Evolutionary conservation across 2,888 invertebrate species (phyloP).

Genomic region (Cheilosia variabilis): DNA sequence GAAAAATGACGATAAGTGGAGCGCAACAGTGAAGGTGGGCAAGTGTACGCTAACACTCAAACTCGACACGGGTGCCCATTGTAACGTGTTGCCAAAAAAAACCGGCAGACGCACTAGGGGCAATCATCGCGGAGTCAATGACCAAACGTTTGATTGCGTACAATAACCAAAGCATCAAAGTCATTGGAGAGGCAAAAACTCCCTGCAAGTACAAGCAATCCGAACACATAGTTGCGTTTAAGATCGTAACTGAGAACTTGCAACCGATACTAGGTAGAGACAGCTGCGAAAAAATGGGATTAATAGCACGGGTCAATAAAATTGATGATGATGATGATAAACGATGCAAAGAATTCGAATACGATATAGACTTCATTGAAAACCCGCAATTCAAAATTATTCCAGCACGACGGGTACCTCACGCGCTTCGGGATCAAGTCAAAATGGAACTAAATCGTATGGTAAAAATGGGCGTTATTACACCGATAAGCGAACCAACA

Average conservation of each 20-base stretch:
- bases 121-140: slow-evolving; percentile 13
- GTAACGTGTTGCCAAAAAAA: slow-evolving; percentile 27
- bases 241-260: neutral
- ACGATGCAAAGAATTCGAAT: slow-evolving; percentile 47
- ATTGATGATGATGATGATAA: neutral
- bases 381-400: slow-evolving; percentile 52
- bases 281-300: slow-evolving; percentile 8
- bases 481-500: slow-evolving; percentile 58
- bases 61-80: slow-evolving; percentile 38
- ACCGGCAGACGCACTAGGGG: neutral
- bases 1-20: slow-evolving; percentile 3
- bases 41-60: slow-evolving; percentile 8
- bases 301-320: slow-evolving; percentile 9
- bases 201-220: neutral
- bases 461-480: slow-evolving; percentile 48
- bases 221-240: slow-evolving; percentile 8
- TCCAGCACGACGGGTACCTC: slow-evolving; percentile 50
- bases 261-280: slow-evolving; percentile 14
- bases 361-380: slow-evolving; percentile 51
- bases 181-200: slow-evolving; percentile 15
- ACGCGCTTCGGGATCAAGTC: slow-evolving; percentile 56
- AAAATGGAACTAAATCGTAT: slow-evolving; percentile 61
- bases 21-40: neutral
- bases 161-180: slow-evolving; percentile 22
- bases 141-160: slow-evolving; percentile 31